Evolutionary conservation across 2,797 vertebrate species (phyloP), one percentile per base, ranked within the genome.

Genomic region (Catamblyrhynchus diadema): DNA sequence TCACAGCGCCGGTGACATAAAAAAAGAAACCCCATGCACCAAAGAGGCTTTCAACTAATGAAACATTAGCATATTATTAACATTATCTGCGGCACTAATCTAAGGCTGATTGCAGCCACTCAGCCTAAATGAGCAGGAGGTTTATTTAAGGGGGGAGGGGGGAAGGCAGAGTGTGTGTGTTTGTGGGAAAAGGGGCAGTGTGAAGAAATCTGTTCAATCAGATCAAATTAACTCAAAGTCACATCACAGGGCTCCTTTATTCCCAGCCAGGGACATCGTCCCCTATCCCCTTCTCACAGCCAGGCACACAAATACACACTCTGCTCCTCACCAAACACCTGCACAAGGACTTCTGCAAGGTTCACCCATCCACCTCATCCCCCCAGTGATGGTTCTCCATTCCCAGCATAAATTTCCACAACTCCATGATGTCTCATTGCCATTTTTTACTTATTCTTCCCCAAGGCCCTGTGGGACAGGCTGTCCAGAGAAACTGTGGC

Each of bases 21-120:
- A 92, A 92, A 94, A 96, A 97, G 94, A 97, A 97, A 96, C 96
- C 96, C 95, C 94, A 89, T 93, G 96, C 93, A 93, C 92, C 96
- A 85, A 97, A 64, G 95, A 97, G 98, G 96, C 97, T 98, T 95
- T 95, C 97, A 98, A 98, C 98, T 99, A 99, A 99, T 99, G 98
- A 99, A 98, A 98, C 98, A 99, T 99, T 99, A 99, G 98, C 98
- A 98, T 98, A 96, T 98, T 98, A 98, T 99, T 98, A 99, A 98
- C 98, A 98, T 98, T 98, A 98, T 98, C 97, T 93, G 95, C 95
- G 88, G 97, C 96, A 90, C 98, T 98, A 97, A 98, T 98, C 97
- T 98, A 78, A 94, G 95, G 93, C 95, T 98, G 98, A 98, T 98
- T 98, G 97, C 97, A 98, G 97, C 95, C 97, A 98, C 97, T 98